Evolutionary conservation across 1,140 invertebrate genomes (phyloP), one percentile per base, ranked within the genome.

Genomic region (Tribolium madens): DNA sequence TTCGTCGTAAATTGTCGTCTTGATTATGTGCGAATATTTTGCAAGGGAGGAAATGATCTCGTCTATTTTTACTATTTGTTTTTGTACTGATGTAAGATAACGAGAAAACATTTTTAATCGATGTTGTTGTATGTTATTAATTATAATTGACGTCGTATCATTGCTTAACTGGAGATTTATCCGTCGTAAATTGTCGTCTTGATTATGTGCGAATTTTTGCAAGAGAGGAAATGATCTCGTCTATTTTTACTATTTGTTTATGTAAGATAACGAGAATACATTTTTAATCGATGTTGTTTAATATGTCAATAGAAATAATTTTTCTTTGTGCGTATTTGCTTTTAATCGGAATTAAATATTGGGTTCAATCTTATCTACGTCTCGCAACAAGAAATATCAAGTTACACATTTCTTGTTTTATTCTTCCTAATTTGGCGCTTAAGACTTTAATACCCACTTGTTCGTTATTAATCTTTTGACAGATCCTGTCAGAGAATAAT

Each of bases 381-480:
- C 21, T 26, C 21, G 21, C 21, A 26, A 26, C 21, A 26, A 26
- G 21, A 26, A 1, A 26, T n/a, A n/a, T n/a, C n/a, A n/a, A n/a
- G n/a, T n/a, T n/a, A n/a, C n/a, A n/a, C n/a, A n/a, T n/a, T n/a
- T n/a, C n/a, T n/a, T n/a, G n/a, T n/a, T n/a, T n/a, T n/a, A n/a
- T n/a, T n/a, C n/a, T n/a, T n/a, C n/a, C 36, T 42, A 42, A 42
- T 42, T 42, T 42, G 36, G 36, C 36, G 36, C 36, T 42, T 42
- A 42, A 42, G 36, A 9, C 36, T 42, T 7, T 42, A 42, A 9
- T 42, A 42, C 7, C 36, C 36, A 42, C 36, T 7, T 42, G 36
- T 42, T 42, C 36, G 36, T 42, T 42, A 50, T 50, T 14, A 50
- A 50, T 50, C 48, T 50, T 42, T 42, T 42, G 36, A 42, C 36